Evolutionary conservation across 2,113 vertebrate genomes (phyloP).

Genomic region (Tragelaphus buxtoni): DNA sequence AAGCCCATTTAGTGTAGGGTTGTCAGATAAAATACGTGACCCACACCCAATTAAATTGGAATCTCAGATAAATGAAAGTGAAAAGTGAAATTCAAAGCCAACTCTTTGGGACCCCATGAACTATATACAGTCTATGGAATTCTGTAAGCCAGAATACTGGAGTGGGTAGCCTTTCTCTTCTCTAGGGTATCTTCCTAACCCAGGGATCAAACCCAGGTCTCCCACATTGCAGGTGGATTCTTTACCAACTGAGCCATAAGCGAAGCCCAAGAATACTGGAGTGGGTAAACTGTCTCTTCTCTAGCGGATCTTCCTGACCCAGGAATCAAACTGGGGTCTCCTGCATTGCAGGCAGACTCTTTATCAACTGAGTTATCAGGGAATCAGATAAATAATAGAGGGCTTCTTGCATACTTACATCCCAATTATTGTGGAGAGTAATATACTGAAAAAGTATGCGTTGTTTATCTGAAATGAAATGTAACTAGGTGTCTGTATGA

Average conservation of each 20-base stretch:
- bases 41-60: not conserved
- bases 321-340: not conserved
- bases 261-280: not conserved
- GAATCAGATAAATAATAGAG: not conserved
- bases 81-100: not conserved
- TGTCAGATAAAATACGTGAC: not conserved
- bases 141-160: not conserved
- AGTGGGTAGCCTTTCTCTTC: not conserved
- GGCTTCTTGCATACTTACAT: not conserved
- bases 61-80: not conserved
- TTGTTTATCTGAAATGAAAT: not conserved
- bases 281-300: not conserved
- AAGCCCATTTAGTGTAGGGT: not conserved
- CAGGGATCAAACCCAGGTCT: not conserved
- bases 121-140: not conserved
- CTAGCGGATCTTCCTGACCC: not conserved
- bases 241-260: not conserved
- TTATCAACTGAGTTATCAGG: not conserved
- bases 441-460: not conserved
- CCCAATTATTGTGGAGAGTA: not conserved
- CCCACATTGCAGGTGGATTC: not conserved
- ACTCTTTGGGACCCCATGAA: not conserved
- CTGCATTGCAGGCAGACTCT: not conserved
- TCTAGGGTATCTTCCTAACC: not conserved
- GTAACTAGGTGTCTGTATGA: not conserved